Evolutionary conservation across 1,140 invertebrate genomes (phyloP), one percentile per base, ranked within the genome.

Genomic region (Apis florea): DNA sequence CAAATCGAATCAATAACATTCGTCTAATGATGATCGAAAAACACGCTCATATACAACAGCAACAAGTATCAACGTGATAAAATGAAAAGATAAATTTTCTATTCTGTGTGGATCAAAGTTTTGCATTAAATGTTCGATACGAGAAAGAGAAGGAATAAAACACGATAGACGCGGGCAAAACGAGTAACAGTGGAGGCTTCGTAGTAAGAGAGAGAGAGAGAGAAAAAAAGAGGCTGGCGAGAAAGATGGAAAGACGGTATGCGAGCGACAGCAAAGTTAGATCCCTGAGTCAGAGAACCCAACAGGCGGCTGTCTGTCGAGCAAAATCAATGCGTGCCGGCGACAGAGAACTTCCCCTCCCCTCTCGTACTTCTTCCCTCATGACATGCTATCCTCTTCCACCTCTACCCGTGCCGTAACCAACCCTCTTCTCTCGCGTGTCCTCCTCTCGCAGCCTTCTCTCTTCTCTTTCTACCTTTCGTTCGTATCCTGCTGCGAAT

Each of bases 291-390:
- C 89, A 83, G 85, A 89, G 85, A 85, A 83, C 73, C 88, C 87
- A 90, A 90, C 90, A 90, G 90, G 85, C 91, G 89, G 88, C 89
- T 91, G 92, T 90, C 90, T 93, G 92, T 92, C 90, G 91, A 84
- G 89, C 89, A 93, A 93, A 93, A 93, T 93, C 92, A 92, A 93
- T 93, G 91, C 92, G 90, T 89, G 88, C 83, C 89, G 87, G 89
- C 91, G 91, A 92, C 91, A 92, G 89, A 78, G 88, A 90, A 91
- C 74, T 84, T 88, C 58, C 80, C 82, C 85, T 26, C 78, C 89
- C 87, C 83, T 58, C 51, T 68, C 77, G 66, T 78, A 82, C 56
- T 81, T 80, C 86, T 63, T 66, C 73, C 68, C 81, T 64, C 70
- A 72, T 49, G 64, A 56, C 71, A 31, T 26, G 79, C 78, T 79